Conservation (phyloP, 1,140 invertebrate genomes). For the Orius laevigatus region DNA sequence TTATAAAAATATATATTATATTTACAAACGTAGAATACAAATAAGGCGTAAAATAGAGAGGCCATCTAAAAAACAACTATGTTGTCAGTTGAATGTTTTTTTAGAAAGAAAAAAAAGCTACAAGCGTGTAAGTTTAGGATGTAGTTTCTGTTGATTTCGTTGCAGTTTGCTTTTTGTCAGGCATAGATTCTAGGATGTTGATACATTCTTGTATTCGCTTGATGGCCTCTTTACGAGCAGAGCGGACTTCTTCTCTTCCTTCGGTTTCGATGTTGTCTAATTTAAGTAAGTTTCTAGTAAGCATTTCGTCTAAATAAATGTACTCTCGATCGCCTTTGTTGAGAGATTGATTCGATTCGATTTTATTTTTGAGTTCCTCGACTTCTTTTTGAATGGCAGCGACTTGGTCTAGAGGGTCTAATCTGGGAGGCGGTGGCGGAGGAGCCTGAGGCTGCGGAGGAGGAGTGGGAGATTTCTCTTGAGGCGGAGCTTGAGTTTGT, state of each 20-base stretch:
- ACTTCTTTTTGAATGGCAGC: conserved; percentile 54
- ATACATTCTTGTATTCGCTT: conserved; percentile 75
- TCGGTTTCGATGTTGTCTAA: conserved; percentile 84
- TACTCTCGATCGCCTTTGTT: conserved; percentile 64
- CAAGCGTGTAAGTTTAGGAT: too few species aligned
- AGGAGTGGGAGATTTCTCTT: conserved; percentile 11
- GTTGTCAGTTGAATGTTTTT: too few species aligned
- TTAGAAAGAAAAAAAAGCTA: too few species aligned
- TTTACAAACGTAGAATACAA: too few species aligned
- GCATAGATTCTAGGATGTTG: conserved; percentile 54
- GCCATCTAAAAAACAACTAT: too few species aligned
- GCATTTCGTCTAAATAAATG: conserved; percentile 82
- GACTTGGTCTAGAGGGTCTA: conserved; percentile 21
- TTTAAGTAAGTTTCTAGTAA: conserved; percentile 79
- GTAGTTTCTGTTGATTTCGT: too few species aligned
- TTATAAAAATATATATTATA: too few species aligned
- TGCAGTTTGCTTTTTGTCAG: not conserved
- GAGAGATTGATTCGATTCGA: conserved; percentile 31
- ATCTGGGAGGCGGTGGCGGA: conserved; percentile 24
- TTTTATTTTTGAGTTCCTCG: conserved; percentile 51
- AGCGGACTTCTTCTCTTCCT: conserved; percentile 72
- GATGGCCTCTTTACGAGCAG: conserved; percentile 71
- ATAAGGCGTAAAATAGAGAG: too few species aligned
- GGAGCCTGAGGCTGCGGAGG: conserved; percentile 18
- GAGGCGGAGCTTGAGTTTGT: conserved; percentile 16